phyloP scores from a whole-genome alignment of 2,113 vertebrate species.

The Gnathonemus longibarbis region DNA sequence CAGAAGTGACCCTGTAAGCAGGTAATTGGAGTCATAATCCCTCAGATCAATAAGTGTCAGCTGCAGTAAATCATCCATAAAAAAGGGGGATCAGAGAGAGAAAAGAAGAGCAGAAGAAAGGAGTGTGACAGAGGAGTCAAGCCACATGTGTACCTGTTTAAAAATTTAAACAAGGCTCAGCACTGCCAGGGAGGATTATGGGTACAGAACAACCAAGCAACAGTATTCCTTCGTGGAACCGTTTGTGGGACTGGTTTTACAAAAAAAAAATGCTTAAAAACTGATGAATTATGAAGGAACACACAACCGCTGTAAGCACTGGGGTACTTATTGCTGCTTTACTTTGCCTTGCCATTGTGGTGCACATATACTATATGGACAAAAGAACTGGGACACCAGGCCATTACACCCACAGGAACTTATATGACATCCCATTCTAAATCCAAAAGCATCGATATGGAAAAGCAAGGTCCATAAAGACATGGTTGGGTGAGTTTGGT shows the following conservation, averaged over 20 bases:
- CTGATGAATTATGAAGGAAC: neutral
- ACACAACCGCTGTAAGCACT: neutral
- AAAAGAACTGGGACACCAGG: neutral
- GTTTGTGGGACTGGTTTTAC: neutral
- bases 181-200: neutral
- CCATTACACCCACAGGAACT: neutral
- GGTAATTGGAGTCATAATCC: constrained; percentile 59
- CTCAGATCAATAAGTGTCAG: constrained; percentile 54
- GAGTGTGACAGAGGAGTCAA: neutral
- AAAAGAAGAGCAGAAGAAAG: neutral
- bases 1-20: constrained; percentile 59
- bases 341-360: neutral
- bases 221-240: neutral
- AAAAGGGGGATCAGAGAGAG: neutral
- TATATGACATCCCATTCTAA: neutral
- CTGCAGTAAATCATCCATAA: constrained; percentile 36
- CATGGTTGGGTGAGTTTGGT: neutral
- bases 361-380: neutral
- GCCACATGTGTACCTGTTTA: neutral
- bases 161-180: neutral
- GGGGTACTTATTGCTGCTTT: neutral
- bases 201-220: neutral
- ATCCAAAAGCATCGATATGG: neutral
- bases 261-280: neutral
- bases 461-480: neutral